Base-by-base conservation (phyloP, 2,113 vertebrate species). In the Suncus etruscus region DNA sequence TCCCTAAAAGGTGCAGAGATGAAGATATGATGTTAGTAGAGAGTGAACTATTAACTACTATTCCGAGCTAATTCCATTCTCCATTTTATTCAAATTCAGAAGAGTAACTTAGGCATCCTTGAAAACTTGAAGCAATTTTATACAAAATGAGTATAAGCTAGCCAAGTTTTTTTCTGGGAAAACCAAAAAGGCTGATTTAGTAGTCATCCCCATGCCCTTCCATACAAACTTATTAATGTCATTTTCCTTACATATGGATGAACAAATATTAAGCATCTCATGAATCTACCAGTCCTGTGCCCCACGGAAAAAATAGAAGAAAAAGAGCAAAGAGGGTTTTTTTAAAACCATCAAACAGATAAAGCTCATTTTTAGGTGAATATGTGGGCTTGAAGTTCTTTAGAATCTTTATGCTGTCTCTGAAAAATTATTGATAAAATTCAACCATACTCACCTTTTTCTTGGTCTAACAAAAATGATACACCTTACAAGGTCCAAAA, bases 1-100 rank as follows among this genome's bases (percentile, higher is more conserved):
- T 95, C 93, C 96, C 98, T 98, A 83, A 32, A 96, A 96, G 77
- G 94, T 96, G 70, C 92, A 97, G 86, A 96, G 63, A 95, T 27
- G 88, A 96, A 32, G 0, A 96, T 92, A 94, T 12, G 87, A 68
- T 96, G 32, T 31, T 29, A 89, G 47, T 14, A 11, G 68, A 6
- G 29, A 47, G 27, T 95, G 72, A 95, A 95, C 74, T 45, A 31
- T 82, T 69, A 0, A 74, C 66, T 89, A 51, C 32, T 76, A 72
- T 74, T 78, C 45, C 29, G 3, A 88, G 27, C 32, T 15, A 47
- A 50, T 65, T 22, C 63, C 1, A 29, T 50, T 14, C 66, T 81
- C 91, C 73, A 73, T 96, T 79, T 32, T 25, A 93, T 93, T 91
- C 74, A 79, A 39, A 81, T 94, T 78, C 45, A 80, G 89, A 95